Evolutionary conservation across 2,888 invertebrate species (phyloP).

Genomic region (Ormyrus labotus): DNA sequence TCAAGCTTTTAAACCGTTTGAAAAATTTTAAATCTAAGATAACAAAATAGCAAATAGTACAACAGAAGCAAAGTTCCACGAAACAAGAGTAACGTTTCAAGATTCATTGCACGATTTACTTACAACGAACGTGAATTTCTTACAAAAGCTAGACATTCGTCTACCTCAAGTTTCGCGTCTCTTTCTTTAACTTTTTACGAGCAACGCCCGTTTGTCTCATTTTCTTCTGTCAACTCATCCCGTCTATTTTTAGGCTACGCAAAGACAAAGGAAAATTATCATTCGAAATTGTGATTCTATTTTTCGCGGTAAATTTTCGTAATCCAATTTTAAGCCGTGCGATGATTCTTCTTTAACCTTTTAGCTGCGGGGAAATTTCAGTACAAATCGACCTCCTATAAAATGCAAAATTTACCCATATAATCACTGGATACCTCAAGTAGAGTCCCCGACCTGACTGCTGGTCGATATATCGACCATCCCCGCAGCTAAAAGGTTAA

Average conservation of each 20-base stretch:
- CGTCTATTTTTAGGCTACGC: conserved; percentile 15
- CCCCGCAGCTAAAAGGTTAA: no score
- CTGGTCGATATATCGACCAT: no score
- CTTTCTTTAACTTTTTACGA: conserved; percentile 9
- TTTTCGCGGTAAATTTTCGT: neutral
- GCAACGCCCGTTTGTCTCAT: neutral
- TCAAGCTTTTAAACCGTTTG: no score
- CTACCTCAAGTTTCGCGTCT: conserved; percentile 5
- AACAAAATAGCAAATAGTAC: no score
- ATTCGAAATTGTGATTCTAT: conserved; percentile 15
- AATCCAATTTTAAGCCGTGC: conserved; percentile 7
- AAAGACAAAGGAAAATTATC: conserved; percentile 41
- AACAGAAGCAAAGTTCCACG: no score
- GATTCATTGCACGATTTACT: conserved; percentile 70
- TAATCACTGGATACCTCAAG: no score
- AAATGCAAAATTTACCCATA: no score
- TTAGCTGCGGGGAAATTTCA: no score
- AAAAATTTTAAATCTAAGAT: no score
- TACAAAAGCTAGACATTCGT: conserved; percentile 59
- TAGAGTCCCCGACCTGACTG: no score
- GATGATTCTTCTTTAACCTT: no score
- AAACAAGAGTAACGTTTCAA: conserved; percentile 43
- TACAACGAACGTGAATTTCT: conserved; percentile 67
- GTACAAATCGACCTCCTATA: no score
- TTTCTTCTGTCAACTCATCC: neutral